Conservation (phyloP, 2,888 invertebrate species). For the Parapristionchus giblindavisi region DNA sequence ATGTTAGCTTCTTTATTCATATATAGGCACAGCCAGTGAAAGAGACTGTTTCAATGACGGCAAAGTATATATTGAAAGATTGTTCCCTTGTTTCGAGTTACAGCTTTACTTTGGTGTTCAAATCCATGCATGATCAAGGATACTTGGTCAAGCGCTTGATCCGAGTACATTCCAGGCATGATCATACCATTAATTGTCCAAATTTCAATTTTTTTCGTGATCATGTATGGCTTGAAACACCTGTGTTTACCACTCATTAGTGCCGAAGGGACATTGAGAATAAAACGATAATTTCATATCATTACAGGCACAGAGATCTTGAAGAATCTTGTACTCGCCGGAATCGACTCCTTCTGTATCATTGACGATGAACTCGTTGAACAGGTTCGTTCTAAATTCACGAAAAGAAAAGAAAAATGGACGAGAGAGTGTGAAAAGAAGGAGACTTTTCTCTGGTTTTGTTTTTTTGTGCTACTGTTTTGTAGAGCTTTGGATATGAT, state of each 20-base stretch:
- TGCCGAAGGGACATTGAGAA: too few species aligned
- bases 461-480: neutral
- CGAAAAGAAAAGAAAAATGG: too few species aligned
- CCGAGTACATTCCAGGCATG: neutral
- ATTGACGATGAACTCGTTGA: constrained; percentile 71
- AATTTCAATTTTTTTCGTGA: too few species aligned
- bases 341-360: constrained; percentile 73
- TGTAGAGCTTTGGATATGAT: neutral
- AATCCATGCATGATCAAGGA: neutral
- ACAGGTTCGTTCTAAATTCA: constrained; percentile 42
- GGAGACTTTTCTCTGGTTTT: too few species aligned
- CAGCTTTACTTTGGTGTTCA: neutral
- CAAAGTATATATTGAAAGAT: too few species aligned
- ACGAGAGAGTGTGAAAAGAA: too few species aligned
- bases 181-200: too few species aligned
- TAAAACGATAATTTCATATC: neutral
- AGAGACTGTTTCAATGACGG: too few species aligned
- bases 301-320: constrained; percentile 82
- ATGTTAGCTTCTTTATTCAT: constrained; percentile 33
- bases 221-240: too few species aligned
- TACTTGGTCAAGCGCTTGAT: neutral
- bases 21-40: too few species aligned
- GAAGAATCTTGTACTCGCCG: constrained; percentile 93
- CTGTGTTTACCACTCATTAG: too few species aligned
- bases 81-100: neutral